phyloP scores from a whole-genome alignment of 2,797 vertebrate genomes.

The Echeneis naucrates region DNA sequence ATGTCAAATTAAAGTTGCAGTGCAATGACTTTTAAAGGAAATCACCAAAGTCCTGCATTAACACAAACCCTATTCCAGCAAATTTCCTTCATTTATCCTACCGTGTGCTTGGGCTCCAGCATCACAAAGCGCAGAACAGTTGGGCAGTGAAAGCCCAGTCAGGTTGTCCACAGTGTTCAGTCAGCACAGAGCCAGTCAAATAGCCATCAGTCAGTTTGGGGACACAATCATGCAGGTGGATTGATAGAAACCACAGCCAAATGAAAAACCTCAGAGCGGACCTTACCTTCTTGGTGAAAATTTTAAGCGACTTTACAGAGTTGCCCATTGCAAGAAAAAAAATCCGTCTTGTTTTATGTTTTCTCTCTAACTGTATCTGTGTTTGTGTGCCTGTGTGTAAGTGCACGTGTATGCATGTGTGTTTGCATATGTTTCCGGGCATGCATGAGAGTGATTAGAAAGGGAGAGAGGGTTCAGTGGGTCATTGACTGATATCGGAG shows the following conservation, averaged over 20 bases:
- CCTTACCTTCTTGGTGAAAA: conserved; percentile 98
- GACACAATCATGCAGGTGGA: conserved; percentile 59
- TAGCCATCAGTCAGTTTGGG: conserved; percentile 40
- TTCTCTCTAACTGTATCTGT: conserved; percentile 68
- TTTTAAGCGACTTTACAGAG: conserved; percentile 97
- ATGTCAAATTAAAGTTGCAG: neutral
- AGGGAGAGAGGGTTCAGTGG: conserved; percentile 68
- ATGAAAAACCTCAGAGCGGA: conserved; percentile 54
- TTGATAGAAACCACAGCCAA: conserved; percentile 47
- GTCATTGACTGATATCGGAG: conserved; percentile 72
- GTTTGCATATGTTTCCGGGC: conserved; percentile 73
- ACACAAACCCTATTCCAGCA: neutral
- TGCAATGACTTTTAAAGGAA: conserved; percentile 11
- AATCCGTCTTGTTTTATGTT: conserved; percentile 72
- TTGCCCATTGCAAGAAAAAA: conserved; percentile 90
- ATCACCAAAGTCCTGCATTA: neutral
- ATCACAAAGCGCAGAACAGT: conserved; percentile 18
- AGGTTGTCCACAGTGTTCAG: conserved; percentile 41
- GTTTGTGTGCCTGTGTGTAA: conserved; percentile 56
- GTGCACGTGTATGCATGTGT: conserved; percentile 74
- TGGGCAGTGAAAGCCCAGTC: conserved; percentile 37
- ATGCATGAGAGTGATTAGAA: conserved; percentile 76
- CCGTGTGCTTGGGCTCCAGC: neutral
- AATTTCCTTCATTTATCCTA: neutral
- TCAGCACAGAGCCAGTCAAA: conserved; percentile 60